phyloP scores from a whole-genome alignment of 1,140 invertebrate genomes.

The Orussus abietinus region DNA sequence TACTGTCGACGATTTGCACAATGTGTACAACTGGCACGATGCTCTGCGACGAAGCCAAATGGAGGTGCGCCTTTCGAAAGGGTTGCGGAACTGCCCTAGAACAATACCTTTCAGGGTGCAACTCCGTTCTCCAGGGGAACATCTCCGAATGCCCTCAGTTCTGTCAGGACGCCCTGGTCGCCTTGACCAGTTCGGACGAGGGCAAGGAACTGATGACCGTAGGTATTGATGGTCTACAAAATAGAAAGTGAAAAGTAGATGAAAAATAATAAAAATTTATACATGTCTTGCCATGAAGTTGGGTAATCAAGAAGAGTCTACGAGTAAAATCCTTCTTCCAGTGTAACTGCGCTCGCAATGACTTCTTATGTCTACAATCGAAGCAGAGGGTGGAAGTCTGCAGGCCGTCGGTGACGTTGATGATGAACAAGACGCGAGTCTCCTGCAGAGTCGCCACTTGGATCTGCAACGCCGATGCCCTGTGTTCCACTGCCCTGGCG shows the following conservation, averaged over 20 bases:
- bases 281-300: no score
- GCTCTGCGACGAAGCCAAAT: conserved; percentile 64
- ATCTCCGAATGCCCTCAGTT: conserved; percentile 60
- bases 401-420: conserved; percentile 62
- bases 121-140: conserved; percentile 60
- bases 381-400: conserved; percentile 70
- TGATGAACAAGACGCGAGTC: conserved; percentile 64
- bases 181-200: conserved; percentile 72
- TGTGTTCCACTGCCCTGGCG: conserved; percentile 69
- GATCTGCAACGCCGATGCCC: conserved; percentile 72
- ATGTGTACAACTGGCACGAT: conserved; percentile 29
- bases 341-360: conserved; percentile 67
- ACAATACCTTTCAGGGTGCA: conserved; percentile 70
- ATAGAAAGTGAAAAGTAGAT: no score
- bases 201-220: conserved; percentile 71
- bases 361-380: conserved; percentile 59
- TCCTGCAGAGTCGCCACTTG: conserved; percentile 73
- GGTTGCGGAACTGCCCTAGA: conserved; percentile 72
- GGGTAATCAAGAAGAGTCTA: no score
- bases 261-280: no score
- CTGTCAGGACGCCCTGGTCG: conserved; percentile 72
- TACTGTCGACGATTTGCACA: conserved; percentile 21
- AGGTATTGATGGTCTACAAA: no score
- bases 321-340: no score
- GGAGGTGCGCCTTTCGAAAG: conserved; percentile 67